These are phyloP conservation scores for Chrysaora quinquecirrha DNA, from an alignment of 30 jellyfish, hydroid and myxozoan species.

Conservation along the genomic window DNA sequence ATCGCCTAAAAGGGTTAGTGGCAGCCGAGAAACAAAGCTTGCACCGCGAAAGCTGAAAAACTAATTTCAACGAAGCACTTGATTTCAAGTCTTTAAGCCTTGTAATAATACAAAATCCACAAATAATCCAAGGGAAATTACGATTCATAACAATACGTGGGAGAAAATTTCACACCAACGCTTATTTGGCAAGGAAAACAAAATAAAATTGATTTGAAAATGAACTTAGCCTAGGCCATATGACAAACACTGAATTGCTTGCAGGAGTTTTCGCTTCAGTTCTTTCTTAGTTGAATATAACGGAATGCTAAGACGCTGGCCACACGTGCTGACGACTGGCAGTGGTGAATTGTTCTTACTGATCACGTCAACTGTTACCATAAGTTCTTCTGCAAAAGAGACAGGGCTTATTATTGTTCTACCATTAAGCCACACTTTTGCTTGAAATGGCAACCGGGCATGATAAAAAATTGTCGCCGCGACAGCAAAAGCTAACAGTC, in stretches of 20 bases:
- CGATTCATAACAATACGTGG: too few species aligned
- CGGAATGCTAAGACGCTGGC: slow-evolving; percentile 92
- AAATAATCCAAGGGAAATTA: too few species aligned
- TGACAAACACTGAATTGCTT: slow-evolving; percentile 87
- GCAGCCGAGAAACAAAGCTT: too few species aligned
- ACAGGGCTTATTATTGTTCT: too few species aligned
- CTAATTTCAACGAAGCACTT: too few species aligned
- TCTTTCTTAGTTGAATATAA: slow-evolving; percentile 76
- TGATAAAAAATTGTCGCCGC: neutral
- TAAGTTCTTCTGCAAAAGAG: slow-evolving; percentile 72
- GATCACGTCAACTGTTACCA: slow-evolving; percentile 78
- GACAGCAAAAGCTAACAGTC: too few species aligned
- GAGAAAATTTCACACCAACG: too few species aligned
- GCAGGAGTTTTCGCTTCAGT: slow-evolving; percentile 77
- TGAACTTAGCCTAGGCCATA: slow-evolving; percentile 75
- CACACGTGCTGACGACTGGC: slow-evolving; percentile 95
- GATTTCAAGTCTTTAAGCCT: too few species aligned
- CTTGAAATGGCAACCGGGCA: neutral
- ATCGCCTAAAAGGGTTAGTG: too few species aligned
- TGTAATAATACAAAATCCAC: too few species aligned
- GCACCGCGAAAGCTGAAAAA: too few species aligned
- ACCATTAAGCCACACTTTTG: too few species aligned
- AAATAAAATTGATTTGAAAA: neutral
- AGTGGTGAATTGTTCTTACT: slow-evolving; percentile 63
- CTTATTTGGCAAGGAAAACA: neutral